A percentile compares a stretch with the other conserved stretches of the same genome.
Conservation (phyloP, 1,140 invertebrate genomes). For the Papilio aristodemus region DNA sequence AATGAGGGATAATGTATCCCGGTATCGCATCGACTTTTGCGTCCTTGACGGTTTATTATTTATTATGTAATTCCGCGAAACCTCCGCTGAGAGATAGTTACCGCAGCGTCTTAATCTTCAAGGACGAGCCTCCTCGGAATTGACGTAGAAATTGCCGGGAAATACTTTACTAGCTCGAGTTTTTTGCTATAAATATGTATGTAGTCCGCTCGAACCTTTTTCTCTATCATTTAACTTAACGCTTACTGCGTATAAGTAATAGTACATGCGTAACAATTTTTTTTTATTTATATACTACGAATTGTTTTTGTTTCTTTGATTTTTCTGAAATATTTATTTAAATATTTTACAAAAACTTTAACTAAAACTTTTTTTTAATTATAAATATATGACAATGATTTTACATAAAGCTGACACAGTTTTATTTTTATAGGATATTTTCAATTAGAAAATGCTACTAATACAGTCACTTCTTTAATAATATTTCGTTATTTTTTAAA, state of each 20-base stretch:
- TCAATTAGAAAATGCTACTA: too few species aligned
- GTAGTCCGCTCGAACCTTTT: neutral
- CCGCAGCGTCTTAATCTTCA: neutral
- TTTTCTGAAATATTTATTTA: too few species aligned
- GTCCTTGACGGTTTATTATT: neutral
- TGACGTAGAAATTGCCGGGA: neutral
- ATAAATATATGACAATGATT: too few species aligned
- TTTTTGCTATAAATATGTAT: neutral
- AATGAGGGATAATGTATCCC: neutral
- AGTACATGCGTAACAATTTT: too few species aligned
- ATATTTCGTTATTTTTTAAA: neutral
- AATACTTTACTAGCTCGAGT: neutral
- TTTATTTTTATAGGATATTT: too few species aligned
- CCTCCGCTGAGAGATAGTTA: neutral
- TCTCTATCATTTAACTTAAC: neutral
- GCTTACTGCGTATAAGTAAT: too few species aligned
- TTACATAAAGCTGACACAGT: too few species aligned
- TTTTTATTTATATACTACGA: too few species aligned
- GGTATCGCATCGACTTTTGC: neutral
- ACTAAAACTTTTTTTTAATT: neutral
- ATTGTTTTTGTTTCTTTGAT: too few species aligned
- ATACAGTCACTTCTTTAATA: too few species aligned
- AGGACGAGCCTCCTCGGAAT: neutral
- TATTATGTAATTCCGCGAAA: slow-evolving; percentile 4
- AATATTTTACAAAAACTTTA: too few species aligned